These are phyloP conservation scores for Paratrypauchen microcephalus DNA, from an alignment of 2,797 vertebrate species.

Conservation along the genomic window DNA sequence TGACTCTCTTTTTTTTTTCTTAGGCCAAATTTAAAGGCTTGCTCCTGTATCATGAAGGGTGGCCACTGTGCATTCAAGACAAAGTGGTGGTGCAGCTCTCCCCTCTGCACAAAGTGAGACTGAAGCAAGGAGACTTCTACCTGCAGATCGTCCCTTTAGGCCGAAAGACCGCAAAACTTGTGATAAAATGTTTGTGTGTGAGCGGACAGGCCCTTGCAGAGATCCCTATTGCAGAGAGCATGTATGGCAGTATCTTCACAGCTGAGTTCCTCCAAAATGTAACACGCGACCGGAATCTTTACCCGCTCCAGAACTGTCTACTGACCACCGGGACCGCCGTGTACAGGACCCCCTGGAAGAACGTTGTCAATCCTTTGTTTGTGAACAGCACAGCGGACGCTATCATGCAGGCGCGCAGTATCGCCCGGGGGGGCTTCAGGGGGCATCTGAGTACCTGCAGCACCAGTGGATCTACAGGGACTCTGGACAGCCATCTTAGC, in stretches of 20 bases:
- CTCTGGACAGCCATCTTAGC: slow-evolving; percentile 77
- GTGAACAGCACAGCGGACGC: slow-evolving; percentile 75
- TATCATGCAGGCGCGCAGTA: slow-evolving; percentile 71
- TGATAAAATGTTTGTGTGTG: slow-evolving; percentile 84
- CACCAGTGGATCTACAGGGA: slow-evolving; percentile 75
- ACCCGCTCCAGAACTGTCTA: slow-evolving; percentile 83
- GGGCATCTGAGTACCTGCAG: slow-evolving; percentile 72
- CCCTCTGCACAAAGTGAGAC: slow-evolving; percentile 80
- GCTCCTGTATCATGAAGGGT: slow-evolving; percentile 83
- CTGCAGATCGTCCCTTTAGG: slow-evolving; percentile 82
- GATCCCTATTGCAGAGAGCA: slow-evolving; percentile 80
- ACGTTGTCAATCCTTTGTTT: slow-evolving; percentile 81
- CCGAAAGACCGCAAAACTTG: slow-evolving; percentile 79
- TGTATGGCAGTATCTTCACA: slow-evolving; percentile 83
- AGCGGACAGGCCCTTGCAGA: slow-evolving; percentile 81
- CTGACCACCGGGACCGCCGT: slow-evolving; percentile 80
- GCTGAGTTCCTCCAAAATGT: slow-evolving; percentile 83
- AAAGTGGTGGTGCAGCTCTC: slow-evolving; percentile 84
- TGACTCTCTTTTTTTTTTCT: slow-evolving; percentile 38
- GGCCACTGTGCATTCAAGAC: slow-evolving; percentile 84
- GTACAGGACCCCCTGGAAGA: slow-evolving; percentile 83
- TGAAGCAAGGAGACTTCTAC: slow-evolving; percentile 86
- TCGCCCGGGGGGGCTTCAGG: slow-evolving; percentile 55
- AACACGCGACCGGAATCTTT: slow-evolving; percentile 74
- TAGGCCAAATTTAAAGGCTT: slow-evolving; percentile 80